These are phyloP conservation scores for Artibeus jamaicensis DNA, from an alignment of 2,797 vertebrate genomes.

Conservation along the genomic window DNA sequence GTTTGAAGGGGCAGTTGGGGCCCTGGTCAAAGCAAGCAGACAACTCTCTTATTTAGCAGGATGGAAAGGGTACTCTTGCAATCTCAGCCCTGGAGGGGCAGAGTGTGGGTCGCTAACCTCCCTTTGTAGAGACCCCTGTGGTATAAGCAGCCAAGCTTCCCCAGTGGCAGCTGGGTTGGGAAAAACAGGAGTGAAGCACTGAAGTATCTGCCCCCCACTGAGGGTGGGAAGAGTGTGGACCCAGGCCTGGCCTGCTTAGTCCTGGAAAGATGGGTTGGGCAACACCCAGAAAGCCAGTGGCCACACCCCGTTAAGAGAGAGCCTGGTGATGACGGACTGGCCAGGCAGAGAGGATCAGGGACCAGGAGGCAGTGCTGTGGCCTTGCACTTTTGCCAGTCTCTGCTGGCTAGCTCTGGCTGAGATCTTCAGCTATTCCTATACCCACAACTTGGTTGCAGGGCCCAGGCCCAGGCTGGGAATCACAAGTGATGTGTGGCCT, in stretches of 20 bases:
- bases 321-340: not conserved
- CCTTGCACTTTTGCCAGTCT: not conserved
- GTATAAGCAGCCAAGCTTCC: not conserved
- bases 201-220: not conserved
- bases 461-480: not conserved
- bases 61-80: not conserved
- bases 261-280: not conserved
- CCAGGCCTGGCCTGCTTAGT: constrained; percentile 14
- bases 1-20: not conserved
- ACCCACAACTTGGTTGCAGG: not conserved
- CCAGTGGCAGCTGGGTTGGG: not conserved
- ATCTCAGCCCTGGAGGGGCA: not conserved
- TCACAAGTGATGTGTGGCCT: not conserved
- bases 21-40: not conserved
- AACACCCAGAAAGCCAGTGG: not conserved
- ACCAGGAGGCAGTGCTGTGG: not conserved
- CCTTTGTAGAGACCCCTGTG: not conserved
- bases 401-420: not conserved
- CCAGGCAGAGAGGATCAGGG: not conserved
- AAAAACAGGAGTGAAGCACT: not conserved
- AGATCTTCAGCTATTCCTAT: constrained; percentile 10
- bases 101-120: not conserved
- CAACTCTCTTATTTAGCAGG: not conserved
- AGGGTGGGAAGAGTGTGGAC: not conserved
- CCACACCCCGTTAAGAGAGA: constrained; percentile 14